Percentiles rank a stretch among this genome's conserved stretches.
Evolutionary conservation across 2,888 invertebrate genomes (phyloP).

Genomic region (Vandiemenella viatica): DNA sequence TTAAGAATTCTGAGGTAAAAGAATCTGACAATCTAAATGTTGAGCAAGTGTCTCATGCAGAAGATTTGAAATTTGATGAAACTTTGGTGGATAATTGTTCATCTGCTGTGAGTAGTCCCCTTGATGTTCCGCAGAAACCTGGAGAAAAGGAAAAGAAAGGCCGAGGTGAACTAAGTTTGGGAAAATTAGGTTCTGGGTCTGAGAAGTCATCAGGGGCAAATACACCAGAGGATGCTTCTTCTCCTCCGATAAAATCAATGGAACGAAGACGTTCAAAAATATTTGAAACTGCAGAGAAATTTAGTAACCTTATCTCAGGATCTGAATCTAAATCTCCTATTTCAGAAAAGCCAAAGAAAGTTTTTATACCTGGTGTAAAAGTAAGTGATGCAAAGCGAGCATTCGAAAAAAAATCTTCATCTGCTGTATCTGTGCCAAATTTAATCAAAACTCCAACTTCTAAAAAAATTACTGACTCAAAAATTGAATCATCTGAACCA

Average conservation of each 20-base stretch:
- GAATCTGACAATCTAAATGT: background rate
- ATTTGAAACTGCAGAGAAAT: conserved; percentile 54
- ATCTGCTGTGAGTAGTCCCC: background rate
- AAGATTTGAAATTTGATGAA: background rate
- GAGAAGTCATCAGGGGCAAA: conserved; percentile 6
- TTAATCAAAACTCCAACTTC: conserved; percentile 26
- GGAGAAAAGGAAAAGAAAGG: conserved; percentile 18
- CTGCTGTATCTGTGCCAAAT: background rate
- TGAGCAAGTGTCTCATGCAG: background rate
- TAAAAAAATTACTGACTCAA: conserved; percentile 25
- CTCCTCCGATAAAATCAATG: conserved; percentile 29
- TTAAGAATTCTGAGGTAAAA: conserved; percentile 12
- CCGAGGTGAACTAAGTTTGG: conserved; percentile 5
- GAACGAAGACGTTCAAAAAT: conserved; percentile 51
- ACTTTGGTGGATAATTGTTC: background rate
- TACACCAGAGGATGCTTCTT: conserved; percentile 18
- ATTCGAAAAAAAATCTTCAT: conserved; percentile 47
- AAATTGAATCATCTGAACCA: conserved; percentile 25
- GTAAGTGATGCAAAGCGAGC: conserved; percentile 77
- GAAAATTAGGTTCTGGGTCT: conserved; percentile 4
- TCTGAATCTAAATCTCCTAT: conserved; percentile 26
- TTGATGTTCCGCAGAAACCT: conserved; percentile 18
- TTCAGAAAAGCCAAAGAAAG: conserved; percentile 55
- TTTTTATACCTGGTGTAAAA: conserved; percentile 65
- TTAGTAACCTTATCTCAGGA: conserved; percentile 36